phyloP scores from a whole-genome alignment of 2,113 vertebrate genomes.

The Sturnira hondurensis region DNA sequence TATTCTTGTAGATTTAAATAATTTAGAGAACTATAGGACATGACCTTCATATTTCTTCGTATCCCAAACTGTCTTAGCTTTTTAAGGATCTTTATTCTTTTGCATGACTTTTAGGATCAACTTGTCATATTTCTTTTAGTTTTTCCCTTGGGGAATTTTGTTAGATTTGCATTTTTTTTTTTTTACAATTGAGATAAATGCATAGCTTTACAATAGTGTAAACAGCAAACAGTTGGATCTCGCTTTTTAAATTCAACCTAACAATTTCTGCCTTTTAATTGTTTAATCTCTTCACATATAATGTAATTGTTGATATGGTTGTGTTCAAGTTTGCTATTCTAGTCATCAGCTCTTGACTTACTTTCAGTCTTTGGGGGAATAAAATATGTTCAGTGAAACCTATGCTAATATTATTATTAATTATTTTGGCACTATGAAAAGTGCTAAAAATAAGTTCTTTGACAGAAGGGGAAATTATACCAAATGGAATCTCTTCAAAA shows the following conservation, averaged over 20 bases:
- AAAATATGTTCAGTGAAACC: not conserved
- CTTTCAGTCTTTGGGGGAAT: not conserved
- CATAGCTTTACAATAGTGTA: not conserved
- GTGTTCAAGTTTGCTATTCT: not conserved
- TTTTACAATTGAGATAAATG: not conserved
- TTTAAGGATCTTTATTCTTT: not conserved
- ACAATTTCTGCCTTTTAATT: not conserved
- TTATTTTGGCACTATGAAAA: not conserved
- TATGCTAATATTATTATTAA: not conserved
- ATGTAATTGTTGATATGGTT: not conserved
- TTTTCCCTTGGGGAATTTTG: not conserved
- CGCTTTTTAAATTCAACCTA: not conserved
- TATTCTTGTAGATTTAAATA: not conserved
- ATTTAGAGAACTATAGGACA: not conserved
- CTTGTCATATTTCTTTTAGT: not conserved
- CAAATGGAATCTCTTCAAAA: not conserved
- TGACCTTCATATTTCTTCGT: not conserved
- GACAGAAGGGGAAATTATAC: not conserved
- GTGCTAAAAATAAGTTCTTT: not conserved
- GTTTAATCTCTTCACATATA: not conserved
- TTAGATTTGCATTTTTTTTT: not conserved
- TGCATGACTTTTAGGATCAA: not conserved
- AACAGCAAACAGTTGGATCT: not conserved
- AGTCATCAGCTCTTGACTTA: not conserved
- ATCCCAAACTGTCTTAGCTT: not conserved